Base-by-base conservation (phyloP, 2,113 vertebrate genomes). In the Tupaia tana region DNA sequence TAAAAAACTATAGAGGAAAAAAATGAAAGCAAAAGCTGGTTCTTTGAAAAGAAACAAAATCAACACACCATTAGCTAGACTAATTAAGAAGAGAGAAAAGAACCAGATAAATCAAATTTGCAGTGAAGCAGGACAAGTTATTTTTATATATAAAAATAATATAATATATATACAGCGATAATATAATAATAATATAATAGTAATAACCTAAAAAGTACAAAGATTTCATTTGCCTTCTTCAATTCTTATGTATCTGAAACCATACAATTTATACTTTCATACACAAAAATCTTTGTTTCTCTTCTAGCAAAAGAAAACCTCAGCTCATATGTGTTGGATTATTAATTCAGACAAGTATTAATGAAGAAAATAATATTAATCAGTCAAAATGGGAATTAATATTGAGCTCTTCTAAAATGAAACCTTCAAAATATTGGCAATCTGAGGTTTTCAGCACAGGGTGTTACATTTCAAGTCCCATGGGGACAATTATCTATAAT, bases 171-270 rank as follows among this genome's bases (percentile, higher is more conserved):
- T 12, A 97, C 29, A 85, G 78, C 70, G 93, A 94, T 71, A 91
- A 96, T 78, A 86, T 69, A 70, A 96, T 94, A 98, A 96, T 97
- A 96, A 95, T 89, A 97, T 91, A 96, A 97, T 27, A 85, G 78
- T 67, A 94, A 94, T 71, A 91, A 96, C 80, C 87, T 69, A 70
- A 96, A 94, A 98, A 93, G 70, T 83, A 96, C 90, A 96, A 97
- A 96, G 94, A 98, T 96, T 95, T 86, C 94, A 91, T 87, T 95
- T 95, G 92, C 73, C 84, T 85, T 95, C 92, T 70, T 75, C 77
- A 95, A 86, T 96, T 96, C 63, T 95, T 96, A 96, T 89, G 95
- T 78, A 84, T 96, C 87, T 58, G 25, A 85, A 88, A 97, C 52
- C 59, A 95, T 96, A 94, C 43, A 89, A 97, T 95, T 97, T 93